Evolutionary conservation across 2,888 invertebrate genomes (phyloP).

Genomic region (Homarus gammarus): DNA sequence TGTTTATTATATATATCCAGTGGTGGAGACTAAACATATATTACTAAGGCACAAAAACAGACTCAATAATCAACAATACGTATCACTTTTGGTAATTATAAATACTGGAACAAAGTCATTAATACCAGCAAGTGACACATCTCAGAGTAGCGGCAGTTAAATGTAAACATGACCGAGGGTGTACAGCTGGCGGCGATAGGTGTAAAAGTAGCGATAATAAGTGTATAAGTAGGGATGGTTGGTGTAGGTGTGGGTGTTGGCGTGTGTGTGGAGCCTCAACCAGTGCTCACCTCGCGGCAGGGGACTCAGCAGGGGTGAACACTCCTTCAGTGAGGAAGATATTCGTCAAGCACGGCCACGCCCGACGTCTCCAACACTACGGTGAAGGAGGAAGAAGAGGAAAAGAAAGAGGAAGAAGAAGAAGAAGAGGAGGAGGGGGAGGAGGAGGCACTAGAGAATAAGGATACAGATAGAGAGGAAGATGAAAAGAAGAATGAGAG

Average conservation of each 20-base stretch:
- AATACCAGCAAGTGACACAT: no score
- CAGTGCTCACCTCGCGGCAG: background rate
- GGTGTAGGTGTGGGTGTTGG: background rate
- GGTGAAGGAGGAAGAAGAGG: no score
- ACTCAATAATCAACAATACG: no score
- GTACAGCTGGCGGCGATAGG: no score
- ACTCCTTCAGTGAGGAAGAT: background rate
- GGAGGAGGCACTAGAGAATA: background rate
- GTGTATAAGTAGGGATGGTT: conserved; percentile 1
- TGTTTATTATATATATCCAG: no score
- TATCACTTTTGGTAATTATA: no score
- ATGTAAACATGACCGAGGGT: no score
- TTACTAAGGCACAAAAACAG: no score
- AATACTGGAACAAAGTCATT: no score
- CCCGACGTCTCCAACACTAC: no score
- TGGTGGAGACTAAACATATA: no score
- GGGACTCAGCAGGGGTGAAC: background rate
- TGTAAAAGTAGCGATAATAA: background rate
- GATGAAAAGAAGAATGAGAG: background rate
- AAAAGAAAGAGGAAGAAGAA: background rate
- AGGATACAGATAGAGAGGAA: background rate
- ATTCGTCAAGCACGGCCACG: background rate
- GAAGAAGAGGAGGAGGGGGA: background rate
- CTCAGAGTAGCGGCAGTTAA: no score
- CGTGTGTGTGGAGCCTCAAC: background rate